Evolutionary conservation across 2,888 invertebrate species (phyloP).

Genomic region (Leistus spinibarbis): DNA sequence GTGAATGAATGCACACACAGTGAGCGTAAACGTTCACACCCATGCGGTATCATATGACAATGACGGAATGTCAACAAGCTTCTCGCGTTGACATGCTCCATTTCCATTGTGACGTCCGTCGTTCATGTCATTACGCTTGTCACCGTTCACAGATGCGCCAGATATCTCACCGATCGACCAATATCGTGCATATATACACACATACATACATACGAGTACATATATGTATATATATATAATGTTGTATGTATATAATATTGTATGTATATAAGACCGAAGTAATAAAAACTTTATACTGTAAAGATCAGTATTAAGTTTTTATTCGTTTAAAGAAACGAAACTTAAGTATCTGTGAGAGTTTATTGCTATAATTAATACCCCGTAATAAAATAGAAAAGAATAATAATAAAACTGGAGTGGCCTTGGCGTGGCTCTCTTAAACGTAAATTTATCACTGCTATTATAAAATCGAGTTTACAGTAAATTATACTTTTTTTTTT

Average conservation of each 20-base stretch:
- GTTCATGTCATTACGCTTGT: conserved; percentile 12
- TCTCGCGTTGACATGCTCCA: conserved; percentile 25
- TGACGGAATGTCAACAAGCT: conserved; percentile 30
- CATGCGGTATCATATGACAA: conserved; percentile 17
- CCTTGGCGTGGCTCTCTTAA: too few species aligned
- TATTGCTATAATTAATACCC: too few species aligned
- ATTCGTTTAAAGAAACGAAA: too few species aligned
- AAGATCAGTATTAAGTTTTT: too few species aligned
- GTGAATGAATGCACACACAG: neutral
- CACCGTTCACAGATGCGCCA: conserved; percentile 12
- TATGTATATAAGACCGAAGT: neutral
- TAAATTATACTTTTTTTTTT: too few species aligned
- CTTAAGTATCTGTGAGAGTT: too few species aligned
- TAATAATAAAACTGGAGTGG: too few species aligned
- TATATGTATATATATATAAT: neutral
- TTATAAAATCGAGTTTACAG: too few species aligned
- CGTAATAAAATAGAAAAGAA: too few species aligned
- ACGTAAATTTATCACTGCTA: too few species aligned
- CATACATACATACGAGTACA: neutral
- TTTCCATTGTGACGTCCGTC: conserved; percentile 30
- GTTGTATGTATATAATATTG: neutral
- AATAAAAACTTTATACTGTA: too few species aligned
- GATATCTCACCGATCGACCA: conserved; percentile 1
- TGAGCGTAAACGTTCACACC: neutral
- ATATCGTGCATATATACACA: neutral